Percentiles rank a stretch among this genome's conserved stretches.
Evolutionary conservation across 2,888 invertebrate species (phyloP).

Genomic region (Caenorhabditis plicata): DNA sequence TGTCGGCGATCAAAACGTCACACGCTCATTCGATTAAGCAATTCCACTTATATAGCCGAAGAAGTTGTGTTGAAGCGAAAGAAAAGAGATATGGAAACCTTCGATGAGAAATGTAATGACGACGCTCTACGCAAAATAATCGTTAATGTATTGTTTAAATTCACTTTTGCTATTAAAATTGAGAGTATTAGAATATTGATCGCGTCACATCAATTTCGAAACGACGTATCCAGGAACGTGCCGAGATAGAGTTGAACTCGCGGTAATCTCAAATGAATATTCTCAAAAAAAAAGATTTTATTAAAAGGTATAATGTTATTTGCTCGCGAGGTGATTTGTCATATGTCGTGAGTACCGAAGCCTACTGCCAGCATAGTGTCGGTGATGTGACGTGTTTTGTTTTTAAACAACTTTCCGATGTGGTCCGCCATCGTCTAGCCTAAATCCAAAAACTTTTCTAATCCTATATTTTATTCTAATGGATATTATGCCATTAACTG

Average conservation of each 20-base stretch:
- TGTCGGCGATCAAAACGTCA: no score
- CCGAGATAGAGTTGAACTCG: constrained; percentile 20
- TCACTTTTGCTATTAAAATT: background rate
- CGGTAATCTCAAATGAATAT: background rate
- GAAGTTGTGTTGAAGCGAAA: no score
- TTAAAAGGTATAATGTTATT: constrained; percentile 44
- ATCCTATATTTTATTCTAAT: no score
- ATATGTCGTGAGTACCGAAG: constrained; percentile 43
- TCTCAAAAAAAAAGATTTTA: constrained; percentile 3
- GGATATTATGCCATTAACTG: no score
- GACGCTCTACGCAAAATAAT: no score
- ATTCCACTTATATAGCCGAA: no score
- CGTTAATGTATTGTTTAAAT: background rate
- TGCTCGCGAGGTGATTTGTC: constrained; percentile 47
- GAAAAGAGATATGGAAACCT: no score
- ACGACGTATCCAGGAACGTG: constrained; percentile 39
- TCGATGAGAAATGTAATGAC: no score
- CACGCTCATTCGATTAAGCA: no score
- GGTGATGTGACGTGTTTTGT: constrained; percentile 47
- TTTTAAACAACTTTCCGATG: constrained; percentile 44
- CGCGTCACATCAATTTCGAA: constrained; percentile 43
- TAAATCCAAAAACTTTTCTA: constrained; percentile 3
- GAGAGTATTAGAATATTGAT: constrained; percentile 48
- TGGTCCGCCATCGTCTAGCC: constrained; percentile 16
- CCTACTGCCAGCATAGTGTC: constrained; percentile 44